Conservation (phyloP, 2,888 invertebrate genomes). For the Smittia aterrima region DNA sequence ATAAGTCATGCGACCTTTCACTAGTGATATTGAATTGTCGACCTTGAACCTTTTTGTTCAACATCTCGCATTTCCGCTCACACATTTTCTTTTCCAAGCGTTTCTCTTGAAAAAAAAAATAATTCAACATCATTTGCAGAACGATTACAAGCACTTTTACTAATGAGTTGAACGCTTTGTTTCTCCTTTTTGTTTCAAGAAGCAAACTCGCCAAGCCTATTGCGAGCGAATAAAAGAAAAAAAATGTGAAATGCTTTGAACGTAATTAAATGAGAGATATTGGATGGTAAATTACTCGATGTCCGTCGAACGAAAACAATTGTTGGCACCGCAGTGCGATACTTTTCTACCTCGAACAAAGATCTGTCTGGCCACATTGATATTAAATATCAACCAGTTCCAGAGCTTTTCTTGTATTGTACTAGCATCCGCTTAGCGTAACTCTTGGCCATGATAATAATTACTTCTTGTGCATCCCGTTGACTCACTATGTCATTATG, state of each 20-base stretch:
- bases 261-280: constrained; percentile 16
- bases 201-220: neutral
- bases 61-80: neutral
- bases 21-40: neutral
- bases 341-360: too few species aligned
- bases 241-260: constrained; percentile 1
- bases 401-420: too few species aligned
- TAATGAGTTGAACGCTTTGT: constrained; percentile 6
- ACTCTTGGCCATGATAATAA: too few species aligned
- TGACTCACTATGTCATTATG: neutral
- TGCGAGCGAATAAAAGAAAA: neutral
- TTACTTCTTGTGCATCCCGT: too few species aligned
- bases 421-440: too few species aligned
- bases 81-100: neutral
- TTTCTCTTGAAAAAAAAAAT: neutral
- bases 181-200: neutral
- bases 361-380: too few species aligned
- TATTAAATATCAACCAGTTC: too few species aligned
- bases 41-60: constrained; percentile 12
- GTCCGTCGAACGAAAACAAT: neutral
- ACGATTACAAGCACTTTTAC: constrained; percentile 18
- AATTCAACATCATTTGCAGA: constrained; percentile 29
- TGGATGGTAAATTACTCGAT: neutral
- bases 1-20: neutral
- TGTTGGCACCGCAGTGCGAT: too few species aligned